phyloP scores from a whole-genome alignment of 2,113 vertebrate genomes.

The Todiramphus saurophagus region DNA sequence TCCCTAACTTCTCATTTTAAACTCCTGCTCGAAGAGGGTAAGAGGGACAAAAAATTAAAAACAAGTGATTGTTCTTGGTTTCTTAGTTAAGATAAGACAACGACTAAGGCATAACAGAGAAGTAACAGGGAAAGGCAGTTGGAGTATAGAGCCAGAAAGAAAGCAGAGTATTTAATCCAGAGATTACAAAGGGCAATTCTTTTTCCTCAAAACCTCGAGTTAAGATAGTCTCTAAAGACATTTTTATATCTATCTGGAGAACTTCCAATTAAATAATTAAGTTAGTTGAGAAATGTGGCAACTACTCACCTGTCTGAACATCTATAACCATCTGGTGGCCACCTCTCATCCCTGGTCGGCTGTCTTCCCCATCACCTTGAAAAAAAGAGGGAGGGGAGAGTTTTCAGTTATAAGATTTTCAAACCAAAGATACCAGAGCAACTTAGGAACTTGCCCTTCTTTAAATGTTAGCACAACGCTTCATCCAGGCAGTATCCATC shows the following conservation, averaged over 20 bases:
- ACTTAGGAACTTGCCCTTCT: background rate
- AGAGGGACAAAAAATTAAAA: background rate
- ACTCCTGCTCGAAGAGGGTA: background rate
- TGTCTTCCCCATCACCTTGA: constrained; percentile 93
- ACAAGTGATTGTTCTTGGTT: background rate
- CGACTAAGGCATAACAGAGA: background rate
- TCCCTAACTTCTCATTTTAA: background rate
- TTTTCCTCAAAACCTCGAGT: background rate
- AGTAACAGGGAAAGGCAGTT: background rate
- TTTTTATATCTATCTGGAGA: background rate
- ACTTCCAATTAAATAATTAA: background rate
- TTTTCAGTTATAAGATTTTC: background rate
- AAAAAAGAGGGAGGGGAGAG: background rate
- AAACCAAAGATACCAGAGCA: background rate
- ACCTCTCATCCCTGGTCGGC: constrained; percentile 96
- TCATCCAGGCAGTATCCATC: background rate
- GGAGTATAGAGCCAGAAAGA: background rate
- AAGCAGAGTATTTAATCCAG: background rate
- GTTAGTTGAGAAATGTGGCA: background rate
- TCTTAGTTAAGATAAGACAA: background rate
- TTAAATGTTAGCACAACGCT: background rate
- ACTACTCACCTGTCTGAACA: constrained; percentile 91
- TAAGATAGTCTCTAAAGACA: background rate
- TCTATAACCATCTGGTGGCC: constrained; percentile 99
- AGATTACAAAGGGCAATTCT: background rate